A percentile compares a stretch with the other conserved stretches of the same genome.
Conservation (phyloP, 2,888 invertebrate genomes). For the Dryobotodes eremita region DNA sequence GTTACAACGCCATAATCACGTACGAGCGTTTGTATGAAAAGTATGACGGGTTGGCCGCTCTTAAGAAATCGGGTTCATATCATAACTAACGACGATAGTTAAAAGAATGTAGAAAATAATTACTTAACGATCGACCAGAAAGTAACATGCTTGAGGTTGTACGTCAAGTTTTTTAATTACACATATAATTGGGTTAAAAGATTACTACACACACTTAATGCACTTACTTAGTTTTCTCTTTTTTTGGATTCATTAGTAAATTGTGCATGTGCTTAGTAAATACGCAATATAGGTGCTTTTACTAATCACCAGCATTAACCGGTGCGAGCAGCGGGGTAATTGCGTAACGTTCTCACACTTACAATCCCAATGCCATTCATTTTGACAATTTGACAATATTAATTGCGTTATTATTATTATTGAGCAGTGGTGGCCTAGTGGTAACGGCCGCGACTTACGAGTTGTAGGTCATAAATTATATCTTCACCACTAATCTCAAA, state of each 20-base stretch:
- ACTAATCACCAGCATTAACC: neutral
- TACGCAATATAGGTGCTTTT: constrained; percentile 2
- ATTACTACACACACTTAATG: constrained; percentile 4
- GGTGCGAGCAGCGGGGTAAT: neutral
- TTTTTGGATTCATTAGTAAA: constrained; percentile 33
- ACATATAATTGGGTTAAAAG: constrained; percentile 27
- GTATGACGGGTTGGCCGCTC: too few relatives aligned
- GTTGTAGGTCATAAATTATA: too few relatives aligned
- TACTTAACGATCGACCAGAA: constrained; percentile 8
- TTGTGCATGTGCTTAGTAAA: neutral
- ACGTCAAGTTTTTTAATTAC: constrained; percentile 35
- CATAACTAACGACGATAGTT: constrained; percentile 6
- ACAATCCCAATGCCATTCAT: neutral
- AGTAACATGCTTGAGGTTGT: neutral
- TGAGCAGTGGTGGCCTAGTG: too few relatives aligned
- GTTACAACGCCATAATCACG: too few relatives aligned
- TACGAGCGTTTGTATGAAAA: too few relatives aligned
- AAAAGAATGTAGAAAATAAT: constrained; percentile 1
- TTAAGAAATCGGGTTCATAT: too few relatives aligned
- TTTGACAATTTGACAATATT: neutral
- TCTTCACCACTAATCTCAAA: too few relatives aligned
- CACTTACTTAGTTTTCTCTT: constrained; percentile 34
- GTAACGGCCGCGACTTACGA: too few relatives aligned
- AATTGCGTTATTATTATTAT: neutral
- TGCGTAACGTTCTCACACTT: neutral